A percentile compares a stretch with the other conserved stretches of the same genome.
These are phyloP conservation scores for Acropternis orthonyx DNA, from an alignment of 2,797 vertebrate species.

Conservation along the genomic window DNA sequence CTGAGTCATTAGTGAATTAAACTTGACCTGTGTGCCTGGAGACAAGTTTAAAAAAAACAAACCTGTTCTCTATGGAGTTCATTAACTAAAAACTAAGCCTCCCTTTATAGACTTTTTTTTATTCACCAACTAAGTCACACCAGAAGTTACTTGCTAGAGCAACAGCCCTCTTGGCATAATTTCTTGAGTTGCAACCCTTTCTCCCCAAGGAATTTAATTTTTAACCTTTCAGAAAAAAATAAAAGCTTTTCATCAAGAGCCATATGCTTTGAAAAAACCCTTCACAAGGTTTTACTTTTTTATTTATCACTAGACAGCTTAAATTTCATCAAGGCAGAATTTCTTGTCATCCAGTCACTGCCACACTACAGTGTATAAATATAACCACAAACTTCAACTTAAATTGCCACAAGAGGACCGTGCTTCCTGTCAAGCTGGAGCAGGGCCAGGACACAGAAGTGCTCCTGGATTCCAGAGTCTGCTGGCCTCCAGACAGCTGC, in stretches of 20 bases:
- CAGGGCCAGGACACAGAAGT: neutral
- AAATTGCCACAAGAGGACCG: neutral
- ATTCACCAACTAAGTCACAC: neutral
- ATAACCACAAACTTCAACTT: neutral
- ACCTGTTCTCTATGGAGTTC: neutral
- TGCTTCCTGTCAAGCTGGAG: neutral
- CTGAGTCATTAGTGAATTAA: neutral
- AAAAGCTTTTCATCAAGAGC: neutral
- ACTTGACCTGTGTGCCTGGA: neutral
- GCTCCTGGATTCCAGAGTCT: neutral
- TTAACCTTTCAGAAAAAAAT: neutral
- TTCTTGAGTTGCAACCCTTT: neutral
- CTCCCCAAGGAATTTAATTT: neutral
- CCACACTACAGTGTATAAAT: neutral
- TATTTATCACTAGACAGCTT: neutral
- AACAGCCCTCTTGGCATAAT: neutral
- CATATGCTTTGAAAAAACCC: neutral
- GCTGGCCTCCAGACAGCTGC: neutral
- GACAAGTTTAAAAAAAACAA: neutral
- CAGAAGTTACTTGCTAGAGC: neutral
- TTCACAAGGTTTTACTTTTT: neutral
- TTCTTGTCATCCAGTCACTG: neutral
- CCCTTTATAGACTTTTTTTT: neutral
- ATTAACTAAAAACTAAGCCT: neutral
- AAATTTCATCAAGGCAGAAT: neutral